Percentiles rank a stretch among this genome's conserved stretches.
Evolutionary conservation across 2,888 invertebrate genomes (phyloP).

Genomic region (Noctua fimbriata): DNA sequence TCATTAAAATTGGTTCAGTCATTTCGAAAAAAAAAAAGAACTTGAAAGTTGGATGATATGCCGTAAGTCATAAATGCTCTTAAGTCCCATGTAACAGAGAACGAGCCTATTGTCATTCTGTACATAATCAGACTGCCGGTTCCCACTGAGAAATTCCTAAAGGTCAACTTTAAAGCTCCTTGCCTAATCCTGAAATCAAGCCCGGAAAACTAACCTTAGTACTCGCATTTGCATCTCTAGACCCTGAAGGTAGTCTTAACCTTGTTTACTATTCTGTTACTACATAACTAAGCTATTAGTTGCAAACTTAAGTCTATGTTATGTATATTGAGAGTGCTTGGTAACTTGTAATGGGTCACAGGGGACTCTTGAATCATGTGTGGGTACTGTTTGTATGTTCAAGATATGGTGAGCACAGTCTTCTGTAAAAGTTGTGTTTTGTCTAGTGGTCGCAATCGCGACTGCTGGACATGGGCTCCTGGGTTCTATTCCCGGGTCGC

Average conservation of each 20-base stretch:
- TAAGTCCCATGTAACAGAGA: background rate
- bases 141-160: background rate
- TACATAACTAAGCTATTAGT: conserved; percentile 22
- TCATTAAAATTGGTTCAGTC: no score
- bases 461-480: no score
- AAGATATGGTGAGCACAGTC: background rate
- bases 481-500: no score
- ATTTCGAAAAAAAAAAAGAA: no score
- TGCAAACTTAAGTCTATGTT: conserved; percentile 41
- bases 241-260: background rate
- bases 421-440: background rate
- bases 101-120: background rate
- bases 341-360: conserved; percentile 41
- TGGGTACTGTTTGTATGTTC: conserved; percentile 9
- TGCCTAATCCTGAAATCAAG: background rate
- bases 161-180: background rate
- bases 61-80: no score
- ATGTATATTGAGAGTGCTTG: conserved; percentile 41
- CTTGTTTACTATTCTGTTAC: conserved; percentile 5
- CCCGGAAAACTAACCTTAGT: background rate
- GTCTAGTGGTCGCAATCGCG: no score
- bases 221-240: background rate
- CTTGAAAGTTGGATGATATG: no score
- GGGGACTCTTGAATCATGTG: conserved; percentile 25
- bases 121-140: background rate